These are phyloP conservation scores for Enoplosus armatus DNA, from an alignment of 2,797 vertebrate genomes.

Conservation along the genomic window DNA sequence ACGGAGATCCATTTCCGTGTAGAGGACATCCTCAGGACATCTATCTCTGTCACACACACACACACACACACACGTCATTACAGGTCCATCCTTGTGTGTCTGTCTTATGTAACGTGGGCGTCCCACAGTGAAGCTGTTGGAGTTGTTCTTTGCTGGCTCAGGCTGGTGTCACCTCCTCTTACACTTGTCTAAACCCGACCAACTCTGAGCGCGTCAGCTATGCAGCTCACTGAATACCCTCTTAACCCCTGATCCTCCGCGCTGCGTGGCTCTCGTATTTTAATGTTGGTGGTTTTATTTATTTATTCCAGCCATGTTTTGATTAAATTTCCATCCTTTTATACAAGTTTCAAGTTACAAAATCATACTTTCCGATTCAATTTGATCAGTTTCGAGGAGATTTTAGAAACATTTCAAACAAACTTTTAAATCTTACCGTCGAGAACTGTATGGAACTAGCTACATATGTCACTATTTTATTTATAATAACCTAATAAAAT, in stretches of 20 bases:
- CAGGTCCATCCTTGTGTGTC: constrained; percentile 10
- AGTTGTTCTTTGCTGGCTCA: constrained; percentile 11
- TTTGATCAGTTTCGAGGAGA: too few species aligned
- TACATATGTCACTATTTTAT: too few species aligned
- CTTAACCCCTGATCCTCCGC: neutral
- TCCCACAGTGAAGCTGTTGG: neutral
- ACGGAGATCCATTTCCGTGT: constrained; percentile 34
- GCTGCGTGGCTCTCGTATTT: accelerated
- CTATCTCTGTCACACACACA: constrained; percentile 1
- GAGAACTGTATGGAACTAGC: too few species aligned
- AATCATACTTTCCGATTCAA: too few species aligned
- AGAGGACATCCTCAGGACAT: constrained; percentile 35
- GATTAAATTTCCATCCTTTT: neutral
- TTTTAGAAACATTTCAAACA: too few species aligned
- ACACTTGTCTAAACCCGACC: constrained; percentile 21
- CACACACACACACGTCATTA: constrained; percentile 7
- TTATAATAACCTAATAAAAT: too few species aligned
- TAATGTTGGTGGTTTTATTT: neutral
- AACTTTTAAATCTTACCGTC: too few species aligned
- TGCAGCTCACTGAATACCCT: constrained; percentile 27
- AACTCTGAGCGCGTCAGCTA: neutral
- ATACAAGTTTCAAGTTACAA: neutral
- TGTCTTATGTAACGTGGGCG: constrained; percentile 41
- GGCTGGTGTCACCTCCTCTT: constrained; percentile 18
- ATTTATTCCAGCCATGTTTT: too few species aligned